Percentiles rank a stretch among this genome's conserved stretches.
phyloP scores from a whole-genome alignment of 2,888 invertebrate species.

The Apotomis turbidana region DNA sequence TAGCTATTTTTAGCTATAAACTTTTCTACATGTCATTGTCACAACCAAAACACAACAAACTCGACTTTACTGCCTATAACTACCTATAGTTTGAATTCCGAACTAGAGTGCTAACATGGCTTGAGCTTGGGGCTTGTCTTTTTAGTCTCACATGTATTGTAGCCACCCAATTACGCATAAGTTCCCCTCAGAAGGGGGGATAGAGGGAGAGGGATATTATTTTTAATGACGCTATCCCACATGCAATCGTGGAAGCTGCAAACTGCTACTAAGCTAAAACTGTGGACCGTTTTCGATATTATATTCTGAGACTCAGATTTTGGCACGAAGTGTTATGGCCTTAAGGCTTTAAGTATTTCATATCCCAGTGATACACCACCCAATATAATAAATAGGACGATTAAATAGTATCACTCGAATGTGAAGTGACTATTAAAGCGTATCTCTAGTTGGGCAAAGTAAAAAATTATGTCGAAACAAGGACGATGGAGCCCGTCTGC shows the following conservation, averaged over 20 bases:
- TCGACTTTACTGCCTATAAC: background rate
- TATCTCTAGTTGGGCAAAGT: slow-evolving; percentile 6
- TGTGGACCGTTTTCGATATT: slow-evolving; percentile 11
- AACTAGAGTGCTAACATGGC: background rate
- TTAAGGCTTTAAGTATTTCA: too few relatives aligned
- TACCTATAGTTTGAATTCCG: background rate
- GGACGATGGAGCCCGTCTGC: slow-evolving; percentile 23
- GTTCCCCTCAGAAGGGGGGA: slow-evolving; percentile 9
- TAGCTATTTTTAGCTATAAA: slow-evolving; percentile 7
- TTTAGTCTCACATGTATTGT: slow-evolving; percentile 4
- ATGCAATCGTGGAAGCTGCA: slow-evolving; percentile 18
- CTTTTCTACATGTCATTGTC: background rate
- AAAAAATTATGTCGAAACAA: slow-evolving; percentile 10
- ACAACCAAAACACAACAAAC: too few relatives aligned
- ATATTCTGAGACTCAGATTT: background rate
- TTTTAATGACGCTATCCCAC: slow-evolving; percentile 24
- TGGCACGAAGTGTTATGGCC: background rate
- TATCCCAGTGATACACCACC: too few relatives aligned
- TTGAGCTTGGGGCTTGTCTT: background rate
- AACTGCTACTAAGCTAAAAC: slow-evolving; percentile 10
- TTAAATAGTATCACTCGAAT: background rate
- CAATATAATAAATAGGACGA: background rate
- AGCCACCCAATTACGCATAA: slow-evolving; percentile 27
- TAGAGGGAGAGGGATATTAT: slow-evolving; percentile 12
- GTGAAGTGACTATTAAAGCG: background rate